Base-by-base conservation (phyloP, 2,888 invertebrate species). In the Anarsia innoxiella region DNA sequence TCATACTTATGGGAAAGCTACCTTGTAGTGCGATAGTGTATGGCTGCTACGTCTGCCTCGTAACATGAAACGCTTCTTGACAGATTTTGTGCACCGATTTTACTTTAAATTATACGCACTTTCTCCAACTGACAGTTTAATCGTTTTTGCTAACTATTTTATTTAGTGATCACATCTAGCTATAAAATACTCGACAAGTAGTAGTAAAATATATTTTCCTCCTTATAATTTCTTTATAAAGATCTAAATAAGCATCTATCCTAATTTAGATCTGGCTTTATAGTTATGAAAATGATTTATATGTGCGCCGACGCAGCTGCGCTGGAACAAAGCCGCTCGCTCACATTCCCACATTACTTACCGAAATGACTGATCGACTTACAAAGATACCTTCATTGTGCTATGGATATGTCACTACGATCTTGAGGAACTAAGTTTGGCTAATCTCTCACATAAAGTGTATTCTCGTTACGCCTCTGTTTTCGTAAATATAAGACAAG, bases 311-410 rank as follows among this genome's bases (percentile, higher is more conserved):
- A 53, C 68, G 66, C 77, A 75, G 71, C 70, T 72, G 69, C 51
- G 58, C 41, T 51, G 44, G 48, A 58, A 71, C 69, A 71, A 71
- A 70, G 59, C 49, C 53, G 27, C 41, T 31, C 37, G 47, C 45
- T 45, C 51, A 45, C 64, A 63, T 78, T 79, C 77, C 68, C 79
- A 79, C 77, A 77, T 74, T 70, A 71, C 66, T 76, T 75, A 74
- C 50, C 53, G 60, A 64, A 66, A 72, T 77, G 77, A 77, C 61
- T 66, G 76, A 76, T 74, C 58, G 67, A 56, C 58, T 50, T 46
- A 46, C 55, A 55, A 53, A 51, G 41, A 41, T 41, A 41, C 34
- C 14, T 11, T 35, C 31, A 39, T 39, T 39, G 34, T 39, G 19
- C 34, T 23, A 4, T 12, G 16, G 26, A 35, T 34, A 35, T 39